Conservation (phyloP, 2,888 invertebrate species). For the Nysson spinosus region DNA sequence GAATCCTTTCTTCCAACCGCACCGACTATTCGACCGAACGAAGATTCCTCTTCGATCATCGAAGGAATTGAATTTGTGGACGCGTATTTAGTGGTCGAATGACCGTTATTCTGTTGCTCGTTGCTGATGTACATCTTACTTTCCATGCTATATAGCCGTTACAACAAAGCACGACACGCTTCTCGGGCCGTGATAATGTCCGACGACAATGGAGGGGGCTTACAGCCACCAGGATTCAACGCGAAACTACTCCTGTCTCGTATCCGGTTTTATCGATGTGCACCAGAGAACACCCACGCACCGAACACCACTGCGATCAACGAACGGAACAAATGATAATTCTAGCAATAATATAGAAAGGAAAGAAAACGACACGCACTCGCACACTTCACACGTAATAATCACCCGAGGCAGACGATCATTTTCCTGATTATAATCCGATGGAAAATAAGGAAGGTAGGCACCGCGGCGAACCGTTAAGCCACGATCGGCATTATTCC, state of each 20-base stretch:
- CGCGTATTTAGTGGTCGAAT: slow-evolving; percentile 66
- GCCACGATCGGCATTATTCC: slow-evolving; percentile 55
- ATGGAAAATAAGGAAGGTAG: slow-evolving; percentile 52
- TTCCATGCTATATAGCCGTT: slow-evolving; percentile 45
- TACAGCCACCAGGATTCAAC: background rate
- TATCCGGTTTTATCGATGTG: background rate
- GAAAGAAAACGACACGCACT: background rate
- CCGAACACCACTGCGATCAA: too few relatives aligned
- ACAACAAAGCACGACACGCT: too few relatives aligned
- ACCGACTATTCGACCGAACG: slow-evolving; percentile 48
- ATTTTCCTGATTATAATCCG: slow-evolving; percentile 42
- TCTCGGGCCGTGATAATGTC: too few relatives aligned
- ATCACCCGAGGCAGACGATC: slow-evolving; percentile 25
- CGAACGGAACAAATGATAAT: too few relatives aligned
- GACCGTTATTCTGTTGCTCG: slow-evolving; percentile 64
- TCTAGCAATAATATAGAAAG: too few relatives aligned
- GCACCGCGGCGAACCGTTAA: slow-evolving; percentile 50
- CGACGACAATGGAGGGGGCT: too few relatives aligned
- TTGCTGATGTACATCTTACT: slow-evolving; percentile 71
- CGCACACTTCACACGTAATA: slow-evolving; percentile 4
- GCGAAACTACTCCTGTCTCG: background rate
- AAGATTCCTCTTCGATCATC: slow-evolving; percentile 64
- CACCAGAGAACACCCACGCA: background rate
- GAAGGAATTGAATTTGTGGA: slow-evolving; percentile 74
- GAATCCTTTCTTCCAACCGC: slow-evolving; percentile 26